These are phyloP conservation scores for Calliphora vomitoria DNA, from an alignment of 2,888 invertebrate species.

Conservation along the genomic window DNA sequence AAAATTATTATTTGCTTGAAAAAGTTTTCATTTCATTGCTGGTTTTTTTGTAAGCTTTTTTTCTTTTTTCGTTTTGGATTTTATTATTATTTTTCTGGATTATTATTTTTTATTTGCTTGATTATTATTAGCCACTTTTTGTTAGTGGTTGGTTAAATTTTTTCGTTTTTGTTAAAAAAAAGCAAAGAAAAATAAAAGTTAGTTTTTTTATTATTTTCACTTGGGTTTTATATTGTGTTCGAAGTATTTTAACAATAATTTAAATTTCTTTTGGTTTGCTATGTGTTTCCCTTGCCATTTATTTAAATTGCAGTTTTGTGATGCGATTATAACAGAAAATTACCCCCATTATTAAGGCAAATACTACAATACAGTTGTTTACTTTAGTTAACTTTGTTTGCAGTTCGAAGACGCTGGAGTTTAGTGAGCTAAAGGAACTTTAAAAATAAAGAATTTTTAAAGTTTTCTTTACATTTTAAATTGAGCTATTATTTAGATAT, in stretches of 20 bases:
- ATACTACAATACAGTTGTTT: constrained; percentile 47
- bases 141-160: constrained; percentile 73
- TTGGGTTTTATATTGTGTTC: constrained; percentile 50
- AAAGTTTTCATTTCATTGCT: constrained; percentile 75
- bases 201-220: constrained; percentile 25
- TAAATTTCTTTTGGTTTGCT: constrained; percentile 71
- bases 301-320: constrained; percentile 66
- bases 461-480: neutral
- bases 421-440: neutral
- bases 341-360: constrained; percentile 53
- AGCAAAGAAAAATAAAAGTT: constrained; percentile 36
- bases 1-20: constrained; percentile 75
- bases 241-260: constrained; percentile 74
- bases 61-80: constrained; percentile 11
- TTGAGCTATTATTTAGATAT: neutral
- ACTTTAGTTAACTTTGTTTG: constrained; percentile 34
- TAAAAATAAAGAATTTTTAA: neutral
- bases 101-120: constrained; percentile 71
- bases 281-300: constrained; percentile 62
- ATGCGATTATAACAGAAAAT: constrained; percentile 67
- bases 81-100: constrained; percentile 46
- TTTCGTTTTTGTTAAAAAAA: constrained; percentile 6
- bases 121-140: constrained; percentile 70
- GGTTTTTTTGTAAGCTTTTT: constrained; percentile 20
- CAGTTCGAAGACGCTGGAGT: neutral